A percentile compares a stretch with the other conserved stretches of the same genome.
phyloP scores from a whole-genome alignment of 1,140 invertebrate genomes.

The Nautilus pompilius region DNA sequence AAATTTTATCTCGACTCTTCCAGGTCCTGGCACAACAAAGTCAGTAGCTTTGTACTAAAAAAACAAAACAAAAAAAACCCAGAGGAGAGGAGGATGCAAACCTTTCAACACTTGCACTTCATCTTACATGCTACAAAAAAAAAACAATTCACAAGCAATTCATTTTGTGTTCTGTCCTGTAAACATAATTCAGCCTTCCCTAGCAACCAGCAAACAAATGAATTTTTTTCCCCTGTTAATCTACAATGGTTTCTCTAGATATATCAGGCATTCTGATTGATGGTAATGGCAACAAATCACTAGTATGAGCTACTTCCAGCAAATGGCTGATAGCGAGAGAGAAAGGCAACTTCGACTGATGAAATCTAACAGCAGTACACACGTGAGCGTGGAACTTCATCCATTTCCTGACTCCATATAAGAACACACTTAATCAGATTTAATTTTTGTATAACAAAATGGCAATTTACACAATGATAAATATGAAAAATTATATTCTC shows the following conservation, averaged over 20 bases:
- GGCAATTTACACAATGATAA: too few species aligned
- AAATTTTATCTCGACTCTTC: conserved; percentile 73
- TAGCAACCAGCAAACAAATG: not conserved
- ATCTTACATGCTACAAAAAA: not conserved
- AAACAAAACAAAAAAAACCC: not conserved
- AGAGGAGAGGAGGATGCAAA: not conserved
- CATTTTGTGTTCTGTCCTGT: too few species aligned
- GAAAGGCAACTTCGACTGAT: too few species aligned
- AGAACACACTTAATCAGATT: too few species aligned
- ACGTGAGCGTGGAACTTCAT: not conserved
- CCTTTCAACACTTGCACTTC: not conserved
- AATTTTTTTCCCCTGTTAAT: not conserved
- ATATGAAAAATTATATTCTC: too few species aligned
- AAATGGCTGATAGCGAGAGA: too few species aligned
- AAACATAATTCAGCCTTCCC: not conserved
- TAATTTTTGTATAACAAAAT: too few species aligned
- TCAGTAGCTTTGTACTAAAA: conserved; percentile 91
- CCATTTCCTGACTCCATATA: not conserved
- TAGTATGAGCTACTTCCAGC: too few species aligned
- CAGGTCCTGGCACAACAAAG: conserved; percentile 81
- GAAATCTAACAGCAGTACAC: not conserved
- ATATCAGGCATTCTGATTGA: not conserved
- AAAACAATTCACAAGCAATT: not conserved
- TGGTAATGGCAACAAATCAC: not conserved
- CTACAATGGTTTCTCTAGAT: not conserved